Base-by-base conservation (phyloP, 2,888 invertebrate genomes). In the Lepidonotus clava region DNA sequence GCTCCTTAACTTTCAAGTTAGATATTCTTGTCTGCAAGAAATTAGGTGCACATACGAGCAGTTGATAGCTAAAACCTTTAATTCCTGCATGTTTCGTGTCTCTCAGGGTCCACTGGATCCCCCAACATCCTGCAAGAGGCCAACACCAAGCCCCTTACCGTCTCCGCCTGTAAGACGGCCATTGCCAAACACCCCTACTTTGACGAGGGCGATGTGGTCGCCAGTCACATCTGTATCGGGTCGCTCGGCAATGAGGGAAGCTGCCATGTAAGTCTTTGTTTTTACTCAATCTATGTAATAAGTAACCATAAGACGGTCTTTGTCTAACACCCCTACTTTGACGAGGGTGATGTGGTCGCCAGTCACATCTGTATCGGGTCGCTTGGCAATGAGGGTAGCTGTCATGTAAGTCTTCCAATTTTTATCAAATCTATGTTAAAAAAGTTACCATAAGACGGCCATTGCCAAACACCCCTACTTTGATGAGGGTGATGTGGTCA, bases 51-150 rank as follows among this genome's bases (percentile, higher is more conserved):
- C n/a, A n/a, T n/a, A n/a, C n/a, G n/a, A n/a, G n/a, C n/a, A n/a
- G n/a, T n/a, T n/a, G n/a, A n/a, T n/a, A n/a, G n/a, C n/a, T n/a
- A n/a, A n/a, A n/a, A n/a, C n/a, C n/a, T n/a, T n/a, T n/a, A n/a
- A n/a, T n/a, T n/a, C n/a, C n/a, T n/a, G n/a, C n/a, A n/a, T n/a
- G n/a, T n/a, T n/a, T n/a, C n/a, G n/a, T n/a, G n/a, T n/a, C n/a
- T n/a, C n/a, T n/a, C 67, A 67, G 67, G 67, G 28, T 67, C 67
- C 32, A 67, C 67, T 5, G 28, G 67, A 18, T 67, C 67, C n/a
- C 67, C 67, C 14, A 67, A 67, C 24, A 67, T 67, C 28, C 36
- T 67, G 14, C 67, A 67, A 28, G 67, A 67, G 67, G 67, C 67
- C 28, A 18, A 28, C 8, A 67, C 67, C 21, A 67, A 67, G 24